These are phyloP conservation scores for Teleiodes luculella DNA, from an alignment of 2,888 invertebrate species.

Conservation along the genomic window DNA sequence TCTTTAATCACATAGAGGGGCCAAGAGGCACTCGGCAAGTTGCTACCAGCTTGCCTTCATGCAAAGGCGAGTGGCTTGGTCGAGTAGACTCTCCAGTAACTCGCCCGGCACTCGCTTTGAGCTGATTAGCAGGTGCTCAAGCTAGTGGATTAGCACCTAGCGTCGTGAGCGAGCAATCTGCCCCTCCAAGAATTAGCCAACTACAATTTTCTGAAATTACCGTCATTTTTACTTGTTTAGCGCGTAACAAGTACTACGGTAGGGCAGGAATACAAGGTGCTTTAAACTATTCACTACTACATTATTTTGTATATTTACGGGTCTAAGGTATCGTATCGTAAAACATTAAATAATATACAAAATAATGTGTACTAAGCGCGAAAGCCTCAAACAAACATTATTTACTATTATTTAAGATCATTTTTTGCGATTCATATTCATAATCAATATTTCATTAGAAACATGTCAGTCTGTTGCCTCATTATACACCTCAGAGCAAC, in stretches of 20 bases:
- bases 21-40: too few species aligned
- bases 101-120: conserved; percentile 14
- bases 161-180: conserved; percentile 18
- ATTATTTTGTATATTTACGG: background rate
- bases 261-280: background rate
- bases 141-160: conserved; percentile 34
- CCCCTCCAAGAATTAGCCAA: conserved; percentile 5
- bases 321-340: too few species aligned
- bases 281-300: background rate
- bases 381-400: too few species aligned
- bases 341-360: too few species aligned
- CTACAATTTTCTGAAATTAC: conserved; percentile 4
- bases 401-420: too few species aligned
- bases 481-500: too few species aligned
- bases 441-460: too few species aligned
- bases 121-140: conserved; percentile 32
- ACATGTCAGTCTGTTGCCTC: too few species aligned
- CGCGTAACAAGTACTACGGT: background rate
- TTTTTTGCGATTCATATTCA: too few species aligned
- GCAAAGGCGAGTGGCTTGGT: background rate
- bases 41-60: too few species aligned
- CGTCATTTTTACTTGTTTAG: conserved; percentile 1
- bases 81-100: background rate
- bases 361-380: too few species aligned
- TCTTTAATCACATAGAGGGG: too few species aligned